phyloP scores from a whole-genome alignment of 1,140 invertebrate genomes.

The Anastatus disparis region DNA sequence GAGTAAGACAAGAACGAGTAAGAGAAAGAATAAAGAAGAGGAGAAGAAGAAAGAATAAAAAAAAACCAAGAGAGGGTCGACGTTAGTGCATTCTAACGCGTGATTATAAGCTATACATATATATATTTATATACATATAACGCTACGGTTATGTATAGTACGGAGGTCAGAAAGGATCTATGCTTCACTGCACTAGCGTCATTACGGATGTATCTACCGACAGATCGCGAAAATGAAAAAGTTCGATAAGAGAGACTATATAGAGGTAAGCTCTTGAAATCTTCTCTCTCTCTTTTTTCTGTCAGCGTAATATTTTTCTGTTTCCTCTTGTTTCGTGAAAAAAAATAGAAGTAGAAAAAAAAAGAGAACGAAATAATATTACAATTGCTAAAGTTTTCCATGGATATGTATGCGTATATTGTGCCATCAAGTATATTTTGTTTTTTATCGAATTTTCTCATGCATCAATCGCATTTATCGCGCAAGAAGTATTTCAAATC shows the following conservation, averaged over 20 bases:
- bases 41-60: conserved; percentile 5
- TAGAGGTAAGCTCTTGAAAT: too few relatives aligned
- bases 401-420: not conserved
- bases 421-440: too few relatives aligned
- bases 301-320: conserved; percentile 34
- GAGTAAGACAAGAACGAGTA: too few relatives aligned
- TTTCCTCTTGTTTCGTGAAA: conserved; percentile 27
- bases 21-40: too few relatives aligned
- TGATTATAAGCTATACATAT: conserved; percentile 49
- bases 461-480: conserved; percentile 21
- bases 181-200: conserved; percentile 56
- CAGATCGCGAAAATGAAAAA: conserved; percentile 53
- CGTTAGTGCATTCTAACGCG: conserved; percentile 57
- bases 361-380: conserved; percentile 24
- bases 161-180: conserved; percentile 60
- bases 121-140: too few relatives aligned
- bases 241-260: conserved; percentile 45
- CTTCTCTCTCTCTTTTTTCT: too few relatives aligned
- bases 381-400: conserved; percentile 11
- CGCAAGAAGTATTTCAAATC: not conserved
- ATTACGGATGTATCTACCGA: conserved; percentile 53
- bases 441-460: conserved; percentile 34
- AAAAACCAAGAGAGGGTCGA: conserved; percentile 42
- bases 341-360: too few relatives aligned
- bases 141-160: too few relatives aligned